Conservation (phyloP, 2,888 invertebrate genomes). For the Eupithecia vulgata region DNA sequence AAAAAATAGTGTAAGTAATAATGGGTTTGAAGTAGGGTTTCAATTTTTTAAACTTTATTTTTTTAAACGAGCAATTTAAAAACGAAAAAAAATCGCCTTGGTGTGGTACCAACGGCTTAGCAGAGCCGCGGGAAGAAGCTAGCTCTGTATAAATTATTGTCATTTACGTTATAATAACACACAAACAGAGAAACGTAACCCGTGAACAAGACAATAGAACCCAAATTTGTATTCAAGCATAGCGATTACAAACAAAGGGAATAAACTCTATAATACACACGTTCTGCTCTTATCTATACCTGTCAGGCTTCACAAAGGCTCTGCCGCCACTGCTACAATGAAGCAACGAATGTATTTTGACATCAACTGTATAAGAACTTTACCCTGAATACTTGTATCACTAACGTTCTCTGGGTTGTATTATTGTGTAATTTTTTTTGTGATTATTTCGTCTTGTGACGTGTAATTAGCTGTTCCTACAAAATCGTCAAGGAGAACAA, state of each 20-base stretch:
- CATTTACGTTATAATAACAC: neutral
- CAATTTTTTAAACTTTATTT: neutral
- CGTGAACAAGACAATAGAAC: constrained; percentile 31
- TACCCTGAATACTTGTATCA: constrained; percentile 10
- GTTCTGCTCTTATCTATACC: constrained; percentile 32
- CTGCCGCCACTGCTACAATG: constrained; percentile 10
- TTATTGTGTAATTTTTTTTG: neutral
- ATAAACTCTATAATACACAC: constrained; percentile 36
- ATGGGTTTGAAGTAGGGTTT: too few species aligned
- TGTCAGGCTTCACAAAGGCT: constrained; percentile 33
- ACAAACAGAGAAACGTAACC: constrained; percentile 3
- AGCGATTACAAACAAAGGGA: constrained; percentile 38
- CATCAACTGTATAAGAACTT: constrained; percentile 22
- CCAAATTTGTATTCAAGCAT: constrained; percentile 39
- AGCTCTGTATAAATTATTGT: neutral
- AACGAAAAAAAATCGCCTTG: too few species aligned
- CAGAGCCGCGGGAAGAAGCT: neutral
- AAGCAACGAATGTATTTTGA: constrained; percentile 27
- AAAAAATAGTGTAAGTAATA: too few species aligned
- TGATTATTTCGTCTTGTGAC: too few species aligned
- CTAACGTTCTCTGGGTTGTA: neutral
- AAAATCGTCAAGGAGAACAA: neutral
- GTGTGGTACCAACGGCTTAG: neutral
- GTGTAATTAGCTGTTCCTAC: neutral
- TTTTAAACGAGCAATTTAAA: neutral